Evolutionary conservation across 2,797 vertebrate genomes (phyloP), one percentile per base, ranked within the genome.

Genomic region (Anableps anableps): DNA sequence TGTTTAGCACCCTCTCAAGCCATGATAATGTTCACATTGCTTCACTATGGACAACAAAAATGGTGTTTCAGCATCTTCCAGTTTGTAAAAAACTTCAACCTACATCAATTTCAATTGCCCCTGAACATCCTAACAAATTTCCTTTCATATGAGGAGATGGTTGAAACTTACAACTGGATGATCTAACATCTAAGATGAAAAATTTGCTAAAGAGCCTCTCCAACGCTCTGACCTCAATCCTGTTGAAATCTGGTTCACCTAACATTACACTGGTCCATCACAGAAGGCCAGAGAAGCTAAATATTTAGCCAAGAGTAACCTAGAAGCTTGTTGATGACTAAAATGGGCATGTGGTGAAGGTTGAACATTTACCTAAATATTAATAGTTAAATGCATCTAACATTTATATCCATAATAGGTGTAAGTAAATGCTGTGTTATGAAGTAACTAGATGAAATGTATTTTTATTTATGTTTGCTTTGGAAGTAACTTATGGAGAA

Each of bases 401-500:
- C 55, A 29, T 58, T 58, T 64, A 64, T 9, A 17, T 36, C 29
- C 16, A 36, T 64, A 34, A 64, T 3, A 2, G 60, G 31, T 38
- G 58, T 62, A 34, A 31, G 58, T 62, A 31, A 62, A 31, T 34
- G 14, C 62, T 66, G 34, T 66, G 5, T 66, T 29, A 13, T 43
- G 55, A 77, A 36, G 55, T 47, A 43, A 80, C 45, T 55, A 79
- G 72, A 82, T 70, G 62, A 74, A 79, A 82, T 60, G 10, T 78
- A 10, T 82, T 80, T 16, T 36, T 26, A 75, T 83, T 74, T 41
- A 53, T 78, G 76, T 71, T 60, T 47, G 74, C 43, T 38, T 19
- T 77, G 41, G 43, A 72, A 10, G 47, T 29, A 75, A 77, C 74
- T 64, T 80, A 60, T 38, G 81, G 89, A 81, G 88, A 83, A 84